Base-by-base conservation (phyloP, 2,797 vertebrate species). In the Hippoglossus hippoglossus region DNA sequence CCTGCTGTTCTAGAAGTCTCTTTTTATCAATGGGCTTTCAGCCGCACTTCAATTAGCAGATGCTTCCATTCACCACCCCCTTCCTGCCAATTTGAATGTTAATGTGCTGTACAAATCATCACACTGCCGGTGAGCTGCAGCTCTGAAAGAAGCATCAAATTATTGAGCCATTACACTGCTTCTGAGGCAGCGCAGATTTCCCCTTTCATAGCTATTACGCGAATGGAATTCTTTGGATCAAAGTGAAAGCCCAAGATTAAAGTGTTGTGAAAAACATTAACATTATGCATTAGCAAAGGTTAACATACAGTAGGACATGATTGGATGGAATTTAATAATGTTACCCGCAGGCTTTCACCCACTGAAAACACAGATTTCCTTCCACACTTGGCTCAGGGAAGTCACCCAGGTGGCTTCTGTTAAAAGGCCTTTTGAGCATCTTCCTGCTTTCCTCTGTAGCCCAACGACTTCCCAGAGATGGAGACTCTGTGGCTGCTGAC, bases 401-500 rank as follows among this genome's bases (percentile, higher is more conserved):
- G 69, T 82, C 67, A 64, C 57, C 67, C 82, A 80, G 79, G 76
- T 84, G 80, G 80, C 63, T 62, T 67, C 71, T 10, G n/a, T 67
- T 80, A 62, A 85, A 80, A 28, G 58, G 61, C 60, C 57, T 71
- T 88, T 79, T 84, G 55, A 81, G 67, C 61, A 6, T 82, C 80
- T 82, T 82, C 77, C 81, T 71, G 73, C 59, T 89, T 67, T 77
- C 28, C 73, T 70, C 67, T 53, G 80, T 50, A 95, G 95, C 89
- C 96, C 68, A 89, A 94, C 24, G 83, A 89, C 77, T 92, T 98
- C 80, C 96, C 97, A 67, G 96, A 99, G 90, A 81, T 88, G 76
- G 97, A 99, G 91, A 93, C 93, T 72, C 85, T 98, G 85, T 98
- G 97, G 97, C 73, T 99, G 85, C 94, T 99, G 94, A 96, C 94